Base-by-base conservation (phyloP, 2,113 vertebrate species). In the Periophthalmus modestus region DNA sequence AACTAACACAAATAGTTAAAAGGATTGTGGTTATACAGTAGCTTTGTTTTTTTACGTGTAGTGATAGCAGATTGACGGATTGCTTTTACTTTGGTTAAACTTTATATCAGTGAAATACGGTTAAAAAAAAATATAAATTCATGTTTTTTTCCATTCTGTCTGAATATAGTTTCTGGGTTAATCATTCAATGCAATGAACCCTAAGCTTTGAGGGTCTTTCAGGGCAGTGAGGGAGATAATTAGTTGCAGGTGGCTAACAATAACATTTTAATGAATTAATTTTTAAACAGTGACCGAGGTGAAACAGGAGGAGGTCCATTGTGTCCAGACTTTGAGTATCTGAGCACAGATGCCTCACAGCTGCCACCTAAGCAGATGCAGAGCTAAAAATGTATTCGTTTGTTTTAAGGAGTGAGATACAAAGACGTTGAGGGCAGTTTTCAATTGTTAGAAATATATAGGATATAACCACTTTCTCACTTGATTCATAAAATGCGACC, bases 261-360 rank as follows among this genome's bases (percentile, higher is more conserved):
- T 70, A 52, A 74, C 28, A 85, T 83, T 79, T 80, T 65, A 77
- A 55, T 77, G 66, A 62, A 39, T 80, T 71, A 65, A 85, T 84
- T 79, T 87, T 84, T 86, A 85, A 90, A 88, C 86, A 84, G 24
- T 83, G 75, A 80, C 84, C 33, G 66, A 46, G 47, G 79, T 72
- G 87, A 85, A 67, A 76, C 69, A 66, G 77, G 80, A 84, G 86
- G 85, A 77, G 84, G 87, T 88, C 87, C 86, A 86, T 90, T 89
- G 84, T 89, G 87, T 89, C 79, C 71, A 46, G 73, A 75, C 55
- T 70, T 71, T 62, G 43, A 70, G 78, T 62, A n/a, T 84, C 80
- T 73, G 62, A 39, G 62, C 10, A 13, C 62, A 65, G 62, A 39
- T 65, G 34, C 62, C 33, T 36, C 34, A n/a, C 62, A 65, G 62